These are phyloP conservation scores for Menura novaehollandiae DNA, from an alignment of 2,113 vertebrate genomes.

Conservation along the genomic window DNA sequence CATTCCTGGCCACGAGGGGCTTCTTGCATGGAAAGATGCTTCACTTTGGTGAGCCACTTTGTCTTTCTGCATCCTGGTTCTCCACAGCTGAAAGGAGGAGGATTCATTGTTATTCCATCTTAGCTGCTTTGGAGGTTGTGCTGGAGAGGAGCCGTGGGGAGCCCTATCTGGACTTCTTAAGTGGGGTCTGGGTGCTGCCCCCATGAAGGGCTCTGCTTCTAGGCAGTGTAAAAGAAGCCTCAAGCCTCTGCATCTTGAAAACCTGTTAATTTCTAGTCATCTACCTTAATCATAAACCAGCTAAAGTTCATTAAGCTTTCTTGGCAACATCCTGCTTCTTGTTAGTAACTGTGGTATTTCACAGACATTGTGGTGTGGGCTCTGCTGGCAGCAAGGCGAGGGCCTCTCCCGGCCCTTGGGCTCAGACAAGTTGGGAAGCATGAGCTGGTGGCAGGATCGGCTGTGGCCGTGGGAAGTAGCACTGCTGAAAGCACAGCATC, in stretches of 20 bases:
- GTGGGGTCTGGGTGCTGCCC: background rate
- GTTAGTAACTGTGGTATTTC: background rate
- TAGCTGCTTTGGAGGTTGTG: background rate
- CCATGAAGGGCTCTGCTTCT: background rate
- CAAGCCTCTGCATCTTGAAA: background rate
- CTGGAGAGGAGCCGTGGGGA: background rate
- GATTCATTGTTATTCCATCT: background rate
- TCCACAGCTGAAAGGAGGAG: background rate
- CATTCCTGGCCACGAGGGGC: fast-evolving
- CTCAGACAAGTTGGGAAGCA: background rate
- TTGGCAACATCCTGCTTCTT: background rate
- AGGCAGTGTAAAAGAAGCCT: background rate
- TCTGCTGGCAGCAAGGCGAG: fast-evolving
- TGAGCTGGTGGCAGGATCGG: fast-evolving
- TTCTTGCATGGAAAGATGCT: background rate
- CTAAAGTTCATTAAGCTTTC: background rate
- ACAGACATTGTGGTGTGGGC: fast-evolving
- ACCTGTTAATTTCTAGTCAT: background rate
- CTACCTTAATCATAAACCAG: background rate
- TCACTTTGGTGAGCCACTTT: background rate
- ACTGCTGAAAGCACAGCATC: background rate
- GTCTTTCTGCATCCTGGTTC: background rate
- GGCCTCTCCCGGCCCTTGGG: background rate
- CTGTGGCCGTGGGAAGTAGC: background rate
- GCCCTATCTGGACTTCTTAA: fast-evolving